These are phyloP conservation scores for Rhamnusium bicolor DNA, from an alignment of 2,888 invertebrate genomes.

Conservation along the genomic window DNA sequence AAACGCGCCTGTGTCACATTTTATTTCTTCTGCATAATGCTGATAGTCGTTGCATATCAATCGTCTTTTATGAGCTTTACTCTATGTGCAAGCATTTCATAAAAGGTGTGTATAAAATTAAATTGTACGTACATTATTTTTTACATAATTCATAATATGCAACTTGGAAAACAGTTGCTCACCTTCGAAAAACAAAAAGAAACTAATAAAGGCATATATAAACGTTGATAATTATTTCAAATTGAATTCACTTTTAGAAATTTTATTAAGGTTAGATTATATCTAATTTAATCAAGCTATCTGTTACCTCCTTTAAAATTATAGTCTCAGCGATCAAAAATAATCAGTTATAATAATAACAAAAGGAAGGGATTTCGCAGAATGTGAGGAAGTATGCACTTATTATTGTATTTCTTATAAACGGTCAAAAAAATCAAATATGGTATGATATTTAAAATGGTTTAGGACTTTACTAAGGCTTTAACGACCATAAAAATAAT, in stretches of 20 bases:
- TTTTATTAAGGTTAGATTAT: not conserved
- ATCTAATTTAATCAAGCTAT: not conserved
- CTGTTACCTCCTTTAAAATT: not conserved
- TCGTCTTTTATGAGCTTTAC: constrained; percentile 30
- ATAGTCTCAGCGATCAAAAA: not conserved
- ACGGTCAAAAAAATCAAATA: too few species aligned
- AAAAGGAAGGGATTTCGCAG: too few species aligned
- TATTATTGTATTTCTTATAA: too few species aligned
- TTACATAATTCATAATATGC: constrained; percentile 33
- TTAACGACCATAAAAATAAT: too few species aligned
- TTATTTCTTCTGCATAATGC: constrained; percentile 16
- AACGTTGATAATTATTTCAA: constrained; percentile 18
- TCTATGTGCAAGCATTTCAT: constrained; percentile 36
- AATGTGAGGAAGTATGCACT: too few species aligned
- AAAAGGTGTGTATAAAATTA: constrained; percentile 39
- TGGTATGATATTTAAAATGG: too few species aligned
- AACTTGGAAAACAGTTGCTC: constrained; percentile 37
- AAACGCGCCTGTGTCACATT: constrained; percentile 11
- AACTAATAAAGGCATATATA: constrained; percentile 22
- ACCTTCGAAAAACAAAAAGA: constrained; percentile 40
- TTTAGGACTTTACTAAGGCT: too few species aligned
- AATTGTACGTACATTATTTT: constrained; percentile 31
- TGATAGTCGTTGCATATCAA: constrained; percentile 38
- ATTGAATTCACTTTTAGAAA: not conserved
- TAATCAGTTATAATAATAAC: not conserved